Evolutionary conservation across 1,140 invertebrate species (phyloP).

Genomic region (Drosophila pallidifrons): DNA sequence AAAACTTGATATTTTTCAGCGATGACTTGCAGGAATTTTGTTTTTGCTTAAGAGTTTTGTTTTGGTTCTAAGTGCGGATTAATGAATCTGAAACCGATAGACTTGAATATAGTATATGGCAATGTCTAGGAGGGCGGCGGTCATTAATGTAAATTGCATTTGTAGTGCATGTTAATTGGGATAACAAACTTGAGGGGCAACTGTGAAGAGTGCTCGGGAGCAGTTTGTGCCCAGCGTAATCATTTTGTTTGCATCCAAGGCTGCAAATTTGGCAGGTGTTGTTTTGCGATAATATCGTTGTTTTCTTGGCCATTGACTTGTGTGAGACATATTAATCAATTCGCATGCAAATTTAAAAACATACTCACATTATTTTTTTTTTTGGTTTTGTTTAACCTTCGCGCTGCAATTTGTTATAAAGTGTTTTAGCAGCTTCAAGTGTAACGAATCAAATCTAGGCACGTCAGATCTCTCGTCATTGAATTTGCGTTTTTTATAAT

Average conservation of each 20-base stretch:
- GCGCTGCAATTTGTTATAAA: slow-evolving; percentile 39
- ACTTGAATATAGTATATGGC: slow-evolving; percentile 3
- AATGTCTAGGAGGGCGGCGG: neutral
- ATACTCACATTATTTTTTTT: slow-evolving; percentile 46
- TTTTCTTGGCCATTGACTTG: slow-evolving; percentile 20
- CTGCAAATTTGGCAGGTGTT: slow-evolving; percentile 51
- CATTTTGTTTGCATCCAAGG: slow-evolving; percentile 35
- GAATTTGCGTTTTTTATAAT: slow-evolving; percentile 17
- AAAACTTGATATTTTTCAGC: slow-evolving; percentile 45
- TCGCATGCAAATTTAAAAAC: slow-evolving; percentile 55
- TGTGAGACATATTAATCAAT: slow-evolving; percentile 61
- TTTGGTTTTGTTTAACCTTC: slow-evolving; percentile 51
- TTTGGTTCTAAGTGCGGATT: slow-evolving; percentile 35
- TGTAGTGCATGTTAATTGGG: slow-evolving; percentile 7
- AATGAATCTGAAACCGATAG: slow-evolving; percentile 30
- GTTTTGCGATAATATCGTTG: slow-evolving; percentile 3
- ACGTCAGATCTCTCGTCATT: slow-evolving; percentile 23
- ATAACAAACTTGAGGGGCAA: slow-evolving; percentile 25
- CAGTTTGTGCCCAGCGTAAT: slow-evolving; percentile 11
- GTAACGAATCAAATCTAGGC: slow-evolving; percentile 25
- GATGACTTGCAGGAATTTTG: slow-evolving; percentile 39
- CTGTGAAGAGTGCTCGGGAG: slow-evolving; percentile 7
- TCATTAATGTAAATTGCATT: slow-evolving; percentile 36
- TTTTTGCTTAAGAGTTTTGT: slow-evolving; percentile 7
- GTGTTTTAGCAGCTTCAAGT: slow-evolving; percentile 16